A percentile compares a stretch with the other conserved stretches of the same genome.
These are phyloP conservation scores for Leucania comma DNA, from an alignment of 2,888 invertebrate species.

Conservation along the genomic window DNA sequence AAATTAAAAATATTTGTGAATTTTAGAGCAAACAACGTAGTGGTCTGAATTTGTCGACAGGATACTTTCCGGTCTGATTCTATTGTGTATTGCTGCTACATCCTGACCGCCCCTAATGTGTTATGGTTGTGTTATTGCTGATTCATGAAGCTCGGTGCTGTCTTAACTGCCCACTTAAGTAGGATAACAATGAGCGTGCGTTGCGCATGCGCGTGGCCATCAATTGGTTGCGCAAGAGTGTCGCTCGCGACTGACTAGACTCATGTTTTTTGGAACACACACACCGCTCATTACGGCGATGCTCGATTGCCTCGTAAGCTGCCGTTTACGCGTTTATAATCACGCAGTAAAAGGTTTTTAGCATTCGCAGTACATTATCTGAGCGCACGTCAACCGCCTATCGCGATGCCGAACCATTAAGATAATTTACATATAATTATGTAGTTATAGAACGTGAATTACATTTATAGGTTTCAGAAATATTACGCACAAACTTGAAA, in stretches of 20 bases:
- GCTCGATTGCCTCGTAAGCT: slow-evolving; percentile 63
- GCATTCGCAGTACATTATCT: slow-evolving; percentile 49
- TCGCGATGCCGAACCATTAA: slow-evolving; percentile 54
- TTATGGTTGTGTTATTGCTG: slow-evolving; percentile 70
- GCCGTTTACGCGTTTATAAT: slow-evolving; percentile 64
- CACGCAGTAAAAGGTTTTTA: slow-evolving; percentile 62
- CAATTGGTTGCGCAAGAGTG: slow-evolving; percentile 65
- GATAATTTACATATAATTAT: slow-evolving; percentile 58
- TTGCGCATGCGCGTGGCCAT: slow-evolving; percentile 49
- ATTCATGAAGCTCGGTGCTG: slow-evolving; percentile 72
- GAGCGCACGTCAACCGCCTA: slow-evolving; percentile 45
- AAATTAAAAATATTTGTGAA: slow-evolving; percentile 67
- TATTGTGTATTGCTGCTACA: slow-evolving; percentile 58
- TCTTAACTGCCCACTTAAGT: slow-evolving; percentile 74
- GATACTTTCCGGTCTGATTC: slow-evolving; percentile 65
- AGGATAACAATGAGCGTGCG: slow-evolving; percentile 71
- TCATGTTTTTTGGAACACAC: slow-evolving; percentile 56
- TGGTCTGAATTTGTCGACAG: slow-evolving; percentile 64
- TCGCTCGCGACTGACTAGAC: slow-evolving; percentile 35
- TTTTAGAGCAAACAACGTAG: slow-evolving; percentile 62
- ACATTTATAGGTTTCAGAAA: slow-evolving; percentile 40
- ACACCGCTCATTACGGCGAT: slow-evolving; percentile 63
- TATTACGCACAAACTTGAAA: slow-evolving; percentile 23
- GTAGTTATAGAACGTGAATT: slow-evolving; percentile 39
- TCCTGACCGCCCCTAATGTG: slow-evolving; percentile 76